A percentile compares a stretch with the other conserved stretches of the same genome.
Evolutionary conservation across 2,888 invertebrate genomes (phyloP).

Genomic region (Nemapogon koenigi): DNA sequence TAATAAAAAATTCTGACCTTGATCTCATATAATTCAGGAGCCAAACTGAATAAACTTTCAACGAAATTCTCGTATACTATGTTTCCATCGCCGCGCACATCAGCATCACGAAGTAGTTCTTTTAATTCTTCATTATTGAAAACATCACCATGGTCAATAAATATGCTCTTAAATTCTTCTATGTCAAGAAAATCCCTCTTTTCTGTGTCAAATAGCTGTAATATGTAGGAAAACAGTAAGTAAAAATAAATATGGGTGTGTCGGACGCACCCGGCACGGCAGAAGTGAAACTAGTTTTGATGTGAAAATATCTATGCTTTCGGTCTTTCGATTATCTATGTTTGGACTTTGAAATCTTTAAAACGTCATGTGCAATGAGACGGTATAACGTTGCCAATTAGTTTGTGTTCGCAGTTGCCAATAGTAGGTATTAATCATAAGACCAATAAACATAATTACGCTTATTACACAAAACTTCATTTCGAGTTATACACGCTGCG

Average conservation of each 20-base stretch:
- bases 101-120: conserved; percentile 44
- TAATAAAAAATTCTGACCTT: conserved; percentile 24
- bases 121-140: conserved; percentile 30
- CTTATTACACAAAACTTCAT: no score
- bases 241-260: background rate
- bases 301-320: no score
- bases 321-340: no score
- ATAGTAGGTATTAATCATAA: no score
- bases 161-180: conserved; percentile 33
- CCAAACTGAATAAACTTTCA: conserved; percentile 37
- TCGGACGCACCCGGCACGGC: no score
- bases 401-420: background rate
- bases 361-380: no score
- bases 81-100: conserved; percentile 43
- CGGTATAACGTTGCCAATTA: background rate
- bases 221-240: background rate
- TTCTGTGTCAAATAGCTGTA: conserved; percentile 49
- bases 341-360: no score
- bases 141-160: conserved; percentile 29
- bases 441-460: no score
- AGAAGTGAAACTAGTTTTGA: no score
- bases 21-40: conserved; percentile 39
- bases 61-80: conserved; percentile 40
- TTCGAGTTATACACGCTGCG: no score
- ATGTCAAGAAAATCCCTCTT: conserved; percentile 36